Conservation (phyloP, 2,113 vertebrate genomes). For the Lasiurus cinereus region DNA sequence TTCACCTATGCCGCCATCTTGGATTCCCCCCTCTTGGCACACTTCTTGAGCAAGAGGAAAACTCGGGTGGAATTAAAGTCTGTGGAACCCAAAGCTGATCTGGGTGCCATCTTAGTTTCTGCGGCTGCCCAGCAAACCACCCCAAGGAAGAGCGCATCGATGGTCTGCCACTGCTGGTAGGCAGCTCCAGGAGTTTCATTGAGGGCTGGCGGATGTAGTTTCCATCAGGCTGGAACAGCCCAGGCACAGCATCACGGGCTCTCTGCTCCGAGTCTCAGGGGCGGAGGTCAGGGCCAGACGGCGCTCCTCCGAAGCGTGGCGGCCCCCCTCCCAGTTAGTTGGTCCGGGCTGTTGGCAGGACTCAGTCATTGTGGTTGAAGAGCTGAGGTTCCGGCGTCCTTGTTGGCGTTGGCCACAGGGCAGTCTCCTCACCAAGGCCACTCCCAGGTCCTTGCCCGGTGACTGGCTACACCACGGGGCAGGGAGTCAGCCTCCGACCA, state of each 20-base stretch:
- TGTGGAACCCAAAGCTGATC: background rate
- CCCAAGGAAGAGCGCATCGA: accelerated
- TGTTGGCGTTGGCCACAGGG: background rate
- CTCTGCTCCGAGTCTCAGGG: background rate
- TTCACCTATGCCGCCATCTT: too few species aligned
- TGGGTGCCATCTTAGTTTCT: background rate
- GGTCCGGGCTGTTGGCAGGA: background rate
- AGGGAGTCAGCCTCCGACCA: background rate
- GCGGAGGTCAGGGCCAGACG: background rate
- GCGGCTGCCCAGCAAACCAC: background rate
- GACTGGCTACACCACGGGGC: background rate
- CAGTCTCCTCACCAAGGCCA: background rate
- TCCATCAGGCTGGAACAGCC: too few species aligned
- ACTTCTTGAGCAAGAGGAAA: background rate
- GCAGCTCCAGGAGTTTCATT: too few species aligned
- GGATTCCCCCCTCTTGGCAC: too few species aligned
- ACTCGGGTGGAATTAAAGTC: background rate
- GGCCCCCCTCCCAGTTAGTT: background rate
- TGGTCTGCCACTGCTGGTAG: background rate
- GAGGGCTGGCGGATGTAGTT: too few species aligned
- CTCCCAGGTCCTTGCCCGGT: background rate
- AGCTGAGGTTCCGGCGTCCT: background rate
- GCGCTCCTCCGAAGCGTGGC: accelerated
- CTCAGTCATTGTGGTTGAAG: background rate
- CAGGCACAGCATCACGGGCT: too few species aligned